phyloP scores from a whole-genome alignment of 2,888 invertebrate genomes.

The Saturnia japonica region DNA sequence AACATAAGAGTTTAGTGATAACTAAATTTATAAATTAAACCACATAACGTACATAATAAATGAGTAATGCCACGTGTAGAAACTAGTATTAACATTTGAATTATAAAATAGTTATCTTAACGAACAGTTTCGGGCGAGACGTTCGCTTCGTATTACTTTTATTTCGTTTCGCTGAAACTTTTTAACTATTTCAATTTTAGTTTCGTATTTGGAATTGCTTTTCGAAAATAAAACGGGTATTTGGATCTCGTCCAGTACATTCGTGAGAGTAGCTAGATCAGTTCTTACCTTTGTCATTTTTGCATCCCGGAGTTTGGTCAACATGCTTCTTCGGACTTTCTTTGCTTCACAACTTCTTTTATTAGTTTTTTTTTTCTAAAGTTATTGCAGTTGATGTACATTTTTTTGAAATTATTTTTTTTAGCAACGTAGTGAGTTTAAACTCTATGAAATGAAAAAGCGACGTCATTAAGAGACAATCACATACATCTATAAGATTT shows the following conservation, averaged over 20 bases:
- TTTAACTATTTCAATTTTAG: slow-evolving; percentile 40
- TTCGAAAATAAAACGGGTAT: slow-evolving; percentile 35
- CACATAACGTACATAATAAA: neutral
- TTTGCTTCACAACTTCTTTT: neutral
- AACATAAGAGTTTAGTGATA: no score
- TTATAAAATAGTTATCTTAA: slow-evolving; percentile 1
- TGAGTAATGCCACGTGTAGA: neutral
- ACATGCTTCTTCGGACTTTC: neutral
- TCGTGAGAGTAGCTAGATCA: neutral
- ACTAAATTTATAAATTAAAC: no score
- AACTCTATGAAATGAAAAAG: no score
- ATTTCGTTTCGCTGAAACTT: slow-evolving; percentile 20
- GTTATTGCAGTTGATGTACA: no score
- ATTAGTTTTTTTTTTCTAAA: no score
- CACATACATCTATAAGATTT: no score
- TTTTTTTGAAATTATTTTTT: no score
- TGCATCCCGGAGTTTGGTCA: neutral
- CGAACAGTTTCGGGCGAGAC: neutral
- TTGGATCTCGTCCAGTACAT: slow-evolving; percentile 39
- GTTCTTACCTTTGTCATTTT: neutral
- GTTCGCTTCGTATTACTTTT: slow-evolving; percentile 22
- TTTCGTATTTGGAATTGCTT: slow-evolving; percentile 29
- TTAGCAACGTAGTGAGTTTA: no score
- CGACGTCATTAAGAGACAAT: no score
- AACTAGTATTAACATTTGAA: neutral